phyloP scores from a whole-genome alignment of 2,113 vertebrate genomes.

The Thryonomys swinderianus region DNA sequence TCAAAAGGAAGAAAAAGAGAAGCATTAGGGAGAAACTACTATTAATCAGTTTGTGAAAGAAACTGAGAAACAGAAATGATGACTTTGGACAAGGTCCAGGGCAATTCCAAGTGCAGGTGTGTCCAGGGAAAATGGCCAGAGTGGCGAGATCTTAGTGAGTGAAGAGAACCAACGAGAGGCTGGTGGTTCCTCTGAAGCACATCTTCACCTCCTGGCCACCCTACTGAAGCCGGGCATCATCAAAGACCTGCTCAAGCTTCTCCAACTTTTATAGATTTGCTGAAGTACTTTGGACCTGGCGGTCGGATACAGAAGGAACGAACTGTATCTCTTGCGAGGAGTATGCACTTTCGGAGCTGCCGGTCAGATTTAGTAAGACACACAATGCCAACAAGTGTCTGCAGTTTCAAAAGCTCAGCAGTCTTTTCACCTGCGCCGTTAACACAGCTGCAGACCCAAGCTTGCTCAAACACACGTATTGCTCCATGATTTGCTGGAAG shows the following conservation, averaged over 20 bases:
- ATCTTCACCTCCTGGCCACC: neutral
- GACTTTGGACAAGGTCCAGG: neutral
- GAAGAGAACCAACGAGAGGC: neutral
- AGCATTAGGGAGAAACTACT: neutral
- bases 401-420: neutral
- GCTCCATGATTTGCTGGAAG: neutral
- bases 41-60: neutral
- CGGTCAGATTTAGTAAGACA: neutral
- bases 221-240: neutral
- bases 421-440: neutral
- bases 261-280: neutral
- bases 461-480: neutral
- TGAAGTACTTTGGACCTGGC: neutral
- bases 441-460: neutral
- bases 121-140: neutral
- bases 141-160: neutral
- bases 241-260: neutral
- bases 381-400: neutral
- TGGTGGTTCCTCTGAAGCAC: neutral
- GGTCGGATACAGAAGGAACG: neutral
- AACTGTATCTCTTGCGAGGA: neutral
- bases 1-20: constrained; percentile 11
- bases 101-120: neutral
- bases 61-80: neutral
- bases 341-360: neutral